Percentiles rank a stretch among this genome's conserved stretches.
Evolutionary conservation across 2,113 vertebrate species (phyloP).

Genomic region (Brienomyrus longianalis): DNA sequence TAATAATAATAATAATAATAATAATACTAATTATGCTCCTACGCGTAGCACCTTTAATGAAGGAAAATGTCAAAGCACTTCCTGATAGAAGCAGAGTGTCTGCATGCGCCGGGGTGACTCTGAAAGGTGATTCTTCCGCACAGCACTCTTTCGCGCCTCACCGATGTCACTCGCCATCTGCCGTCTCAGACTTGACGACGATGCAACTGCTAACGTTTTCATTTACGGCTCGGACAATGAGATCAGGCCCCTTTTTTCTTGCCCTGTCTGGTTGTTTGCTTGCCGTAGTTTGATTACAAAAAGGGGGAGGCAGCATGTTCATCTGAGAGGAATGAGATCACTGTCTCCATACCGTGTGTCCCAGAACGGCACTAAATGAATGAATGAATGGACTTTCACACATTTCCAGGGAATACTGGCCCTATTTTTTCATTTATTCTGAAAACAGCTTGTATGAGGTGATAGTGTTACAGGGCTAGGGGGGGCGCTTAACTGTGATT

Average conservation of each 20-base stretch:
- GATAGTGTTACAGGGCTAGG: neutral
- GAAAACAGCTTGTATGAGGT: neutral
- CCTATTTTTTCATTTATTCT: neutral
- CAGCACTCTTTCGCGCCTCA: neutral
- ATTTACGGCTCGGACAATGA: neutral
- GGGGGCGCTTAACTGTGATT: neutral
- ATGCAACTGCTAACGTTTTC: neutral
- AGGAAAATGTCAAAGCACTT: neutral
- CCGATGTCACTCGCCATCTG: neutral
- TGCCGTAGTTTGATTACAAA: neutral
- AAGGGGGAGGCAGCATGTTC: neutral
- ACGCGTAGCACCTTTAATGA: neutral
- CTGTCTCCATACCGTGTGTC: neutral
- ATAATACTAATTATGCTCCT: neutral
- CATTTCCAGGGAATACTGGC: neutral
- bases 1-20: neutral
- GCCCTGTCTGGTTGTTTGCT: neutral
- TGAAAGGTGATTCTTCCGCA: neutral
- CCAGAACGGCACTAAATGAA: neutral
- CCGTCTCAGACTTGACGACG: neutral
- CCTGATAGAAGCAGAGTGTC: neutral
- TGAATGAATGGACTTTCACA: neutral
- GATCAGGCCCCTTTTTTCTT: neutral
- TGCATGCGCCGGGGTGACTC: neutral
- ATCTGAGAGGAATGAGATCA: neutral